Evolutionary conservation across 2,888 invertebrate species (phyloP).

Genomic region (Drosophila quinaria): DNA sequence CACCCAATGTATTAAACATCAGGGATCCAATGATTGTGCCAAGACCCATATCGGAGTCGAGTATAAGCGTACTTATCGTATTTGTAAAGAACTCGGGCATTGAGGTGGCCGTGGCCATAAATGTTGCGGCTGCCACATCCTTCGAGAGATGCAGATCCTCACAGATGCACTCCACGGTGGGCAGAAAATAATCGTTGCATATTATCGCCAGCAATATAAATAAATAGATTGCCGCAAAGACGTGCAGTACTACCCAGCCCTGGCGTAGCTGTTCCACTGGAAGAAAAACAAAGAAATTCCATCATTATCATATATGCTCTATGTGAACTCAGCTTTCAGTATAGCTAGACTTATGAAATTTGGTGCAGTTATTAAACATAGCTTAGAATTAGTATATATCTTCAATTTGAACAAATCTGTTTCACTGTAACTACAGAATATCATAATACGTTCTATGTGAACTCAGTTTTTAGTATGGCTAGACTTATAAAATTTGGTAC

Average conservation of each 20-base stretch:
- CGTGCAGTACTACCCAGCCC: constrained; percentile 92
- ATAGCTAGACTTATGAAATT: not conserved
- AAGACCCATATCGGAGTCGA: constrained; percentile 93
- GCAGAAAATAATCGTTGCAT: constrained; percentile 96
- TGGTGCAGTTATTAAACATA: not conserved
- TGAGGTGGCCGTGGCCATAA: constrained; percentile 98
- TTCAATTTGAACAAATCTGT: too few species aligned
- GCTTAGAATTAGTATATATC: not conserved
- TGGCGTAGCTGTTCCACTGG: constrained; percentile 88
- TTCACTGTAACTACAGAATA: too few species aligned
- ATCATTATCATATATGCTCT: constrained; percentile 1
- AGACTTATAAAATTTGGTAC: not conserved
- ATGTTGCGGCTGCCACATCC: constrained; percentile 98
- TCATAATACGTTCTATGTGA: constrained; percentile 1
- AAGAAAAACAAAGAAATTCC: not conserved
- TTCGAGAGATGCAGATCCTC: constrained; percentile 91
- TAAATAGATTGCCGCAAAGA: constrained; percentile 92
- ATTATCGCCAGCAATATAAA: constrained; percentile 94
- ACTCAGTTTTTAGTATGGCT: not conserved
- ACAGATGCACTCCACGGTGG: constrained; percentile 95
- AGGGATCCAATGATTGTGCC: constrained; percentile 95
- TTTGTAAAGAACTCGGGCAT: constrained; percentile 98
- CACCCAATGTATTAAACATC: constrained; percentile 94
- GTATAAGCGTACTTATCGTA: constrained; percentile 94
- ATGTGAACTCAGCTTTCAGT: constrained; percentile 2